These are phyloP conservation scores for Tenualosa ilisha DNA, from an alignment of 2,797 vertebrate genomes.

Conservation along the genomic window DNA sequence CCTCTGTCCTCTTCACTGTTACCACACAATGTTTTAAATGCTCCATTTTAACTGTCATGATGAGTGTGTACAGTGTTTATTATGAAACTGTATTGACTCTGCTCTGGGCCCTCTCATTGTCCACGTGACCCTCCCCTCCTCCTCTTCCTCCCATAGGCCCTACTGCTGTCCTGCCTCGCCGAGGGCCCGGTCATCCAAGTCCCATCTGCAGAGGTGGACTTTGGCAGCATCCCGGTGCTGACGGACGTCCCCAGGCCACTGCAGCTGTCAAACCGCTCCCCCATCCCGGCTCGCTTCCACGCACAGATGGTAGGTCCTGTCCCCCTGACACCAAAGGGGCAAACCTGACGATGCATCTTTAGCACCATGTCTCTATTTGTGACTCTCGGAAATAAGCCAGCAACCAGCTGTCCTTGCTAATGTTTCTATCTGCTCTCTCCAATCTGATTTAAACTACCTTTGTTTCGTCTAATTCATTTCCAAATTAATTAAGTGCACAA, in stretches of 20 bases:
- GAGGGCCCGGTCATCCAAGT: conserved; percentile 79
- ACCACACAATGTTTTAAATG: too few relatives aligned
- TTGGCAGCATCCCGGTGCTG: conserved; percentile 79
- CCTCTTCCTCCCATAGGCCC: conserved; percentile 62
- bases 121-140: neutral
- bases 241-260: conserved; percentile 69
- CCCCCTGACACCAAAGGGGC: neutral
- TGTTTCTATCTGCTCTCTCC: neutral
- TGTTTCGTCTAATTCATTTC: conserved; percentile 44
- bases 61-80: neutral
- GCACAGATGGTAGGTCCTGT: conserved; percentile 72
- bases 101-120: neutral
- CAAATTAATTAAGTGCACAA: conserved; percentile 52
- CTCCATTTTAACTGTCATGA: too few relatives aligned
- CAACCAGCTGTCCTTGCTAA: conserved; percentile 15
- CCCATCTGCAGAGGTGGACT: conserved; percentile 70
- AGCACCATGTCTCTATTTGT: neutral
- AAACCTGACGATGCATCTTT: conserved; percentile 4
- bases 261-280: conserved; percentile 76
- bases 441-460: conserved; percentile 15
- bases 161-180: conserved; percentile 71
- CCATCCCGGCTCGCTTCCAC: conserved; percentile 75
- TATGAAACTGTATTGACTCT: conserved; percentile 23
- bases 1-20: neutral
- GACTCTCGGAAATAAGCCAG: conserved; percentile 13